Evolutionary conservation across 2,797 vertebrate genomes (phyloP).

Genomic region (Hozukius guyotensis): DNA sequence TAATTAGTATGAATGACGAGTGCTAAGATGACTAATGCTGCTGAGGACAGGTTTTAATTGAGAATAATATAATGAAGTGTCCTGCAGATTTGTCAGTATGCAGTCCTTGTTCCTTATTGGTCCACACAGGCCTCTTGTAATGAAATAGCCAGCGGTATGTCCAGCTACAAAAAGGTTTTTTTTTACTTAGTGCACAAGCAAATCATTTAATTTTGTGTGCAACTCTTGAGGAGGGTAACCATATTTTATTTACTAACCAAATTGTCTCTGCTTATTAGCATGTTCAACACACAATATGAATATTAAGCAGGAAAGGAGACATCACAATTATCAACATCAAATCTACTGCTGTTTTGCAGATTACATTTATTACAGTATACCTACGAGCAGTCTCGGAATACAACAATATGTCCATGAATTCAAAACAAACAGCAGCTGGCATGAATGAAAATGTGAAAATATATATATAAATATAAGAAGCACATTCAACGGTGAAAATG

Average conservation of each 20-base stretch:
- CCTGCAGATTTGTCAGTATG: slow-evolving; percentile 81
- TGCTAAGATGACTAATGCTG: slow-evolving; percentile 85
- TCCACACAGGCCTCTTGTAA: slow-evolving; percentile 50
- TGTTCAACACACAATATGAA: slow-evolving; percentile 9
- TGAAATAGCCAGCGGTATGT: slow-evolving; percentile 39
- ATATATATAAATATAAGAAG: background rate
- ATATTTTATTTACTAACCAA: slow-evolving; percentile 2
- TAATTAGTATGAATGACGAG: slow-evolving; percentile 87
- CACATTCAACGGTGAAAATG: slow-evolving; percentile 11
- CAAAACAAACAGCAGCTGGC: slow-evolving; percentile 4
- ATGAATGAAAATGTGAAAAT: background rate
- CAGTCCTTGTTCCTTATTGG: slow-evolving; percentile 72
- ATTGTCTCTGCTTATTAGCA: slow-evolving; percentile 12
- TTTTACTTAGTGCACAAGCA: background rate
- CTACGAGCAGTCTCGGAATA: background rate
- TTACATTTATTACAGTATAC: background rate
- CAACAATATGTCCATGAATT: background rate
- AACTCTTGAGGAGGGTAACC: background rate
- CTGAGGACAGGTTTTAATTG: slow-evolving; percentile 86
- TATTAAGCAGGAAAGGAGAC: background rate
- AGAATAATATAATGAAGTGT: slow-evolving; percentile 85
- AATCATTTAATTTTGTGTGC: slow-evolving; percentile 42
- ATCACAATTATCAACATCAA: background rate
- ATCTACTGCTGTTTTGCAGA: background rate
- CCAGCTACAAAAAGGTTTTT: slow-evolving; percentile 18